These are phyloP conservation scores for Amphiprion percula DNA, from an alignment of 2,113 vertebrate species.

Conservation along the genomic window DNA sequence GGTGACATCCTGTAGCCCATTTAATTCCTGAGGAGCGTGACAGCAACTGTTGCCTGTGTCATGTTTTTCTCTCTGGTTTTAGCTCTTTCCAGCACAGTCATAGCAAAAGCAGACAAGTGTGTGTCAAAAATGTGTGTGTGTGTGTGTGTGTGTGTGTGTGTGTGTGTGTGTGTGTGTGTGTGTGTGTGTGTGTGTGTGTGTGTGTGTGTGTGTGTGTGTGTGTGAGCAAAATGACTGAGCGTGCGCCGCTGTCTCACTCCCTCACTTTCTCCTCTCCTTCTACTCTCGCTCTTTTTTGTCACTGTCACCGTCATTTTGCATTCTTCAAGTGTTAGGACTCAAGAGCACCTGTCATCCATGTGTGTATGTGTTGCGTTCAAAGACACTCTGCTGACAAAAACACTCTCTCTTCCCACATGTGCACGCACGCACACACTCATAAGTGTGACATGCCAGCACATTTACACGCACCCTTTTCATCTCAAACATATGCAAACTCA, in stretches of 20 bases:
- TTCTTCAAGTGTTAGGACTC: constrained; percentile 49
- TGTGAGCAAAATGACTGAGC: constrained; percentile 40
- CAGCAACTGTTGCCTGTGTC: neutral
- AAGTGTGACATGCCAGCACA: constrained; percentile 42
- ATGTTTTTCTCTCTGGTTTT: constrained; percentile 7
- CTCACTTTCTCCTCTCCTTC: constrained; percentile 66
- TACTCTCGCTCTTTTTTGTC: constrained; percentile 18
- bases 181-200: neutral
- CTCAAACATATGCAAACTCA: constrained; percentile 46
- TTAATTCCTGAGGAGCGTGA: neutral
- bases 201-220: constrained; percentile 6
- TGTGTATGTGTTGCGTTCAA: constrained; percentile 56
- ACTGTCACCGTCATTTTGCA: constrained; percentile 17
- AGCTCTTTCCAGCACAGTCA: constrained; percentile 58
- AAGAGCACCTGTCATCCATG: constrained; percentile 60
- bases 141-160: constrained; percentile 10
- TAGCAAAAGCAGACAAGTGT: constrained; percentile 60
- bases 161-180: constrained; percentile 22
- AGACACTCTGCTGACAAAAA: constrained; percentile 17
- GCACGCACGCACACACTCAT: constrained; percentile 6
- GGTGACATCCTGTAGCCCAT: neutral
- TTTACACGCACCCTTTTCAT: constrained; percentile 62
- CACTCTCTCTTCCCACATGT: constrained; percentile 33
- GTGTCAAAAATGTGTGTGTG: neutral
- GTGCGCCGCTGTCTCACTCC: constrained; percentile 18